Conservation (phyloP, 2,113 vertebrate genomes). For the Balaeniceps rex region DNA sequence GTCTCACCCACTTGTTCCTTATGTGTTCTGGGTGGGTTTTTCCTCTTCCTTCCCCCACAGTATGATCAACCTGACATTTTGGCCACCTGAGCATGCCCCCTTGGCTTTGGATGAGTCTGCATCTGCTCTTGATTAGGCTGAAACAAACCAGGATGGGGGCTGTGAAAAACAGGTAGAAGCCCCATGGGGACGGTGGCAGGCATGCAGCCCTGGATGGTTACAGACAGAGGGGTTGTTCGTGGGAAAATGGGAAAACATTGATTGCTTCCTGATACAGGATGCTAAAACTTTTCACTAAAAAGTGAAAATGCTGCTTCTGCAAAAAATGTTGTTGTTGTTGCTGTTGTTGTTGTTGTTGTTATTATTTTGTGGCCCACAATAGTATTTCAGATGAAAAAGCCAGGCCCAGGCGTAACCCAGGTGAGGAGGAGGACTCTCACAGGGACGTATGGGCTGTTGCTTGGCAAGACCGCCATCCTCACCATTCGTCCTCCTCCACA, state of each 20-base stretch:
- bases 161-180: neutral
- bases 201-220: neutral
- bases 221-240: neutral
- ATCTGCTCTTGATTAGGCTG: neutral
- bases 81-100: neutral
- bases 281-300: neutral
- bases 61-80: neutral
- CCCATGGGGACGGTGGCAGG: accelerated
- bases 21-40: neutral
- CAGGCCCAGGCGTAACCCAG: neutral
- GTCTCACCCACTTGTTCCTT: neutral
- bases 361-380: neutral
- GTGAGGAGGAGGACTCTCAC: neutral
- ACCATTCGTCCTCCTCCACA: neutral
- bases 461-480: neutral
- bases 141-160: neutral
- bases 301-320: neutral
- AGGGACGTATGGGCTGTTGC: neutral
- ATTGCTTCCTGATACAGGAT: neutral
- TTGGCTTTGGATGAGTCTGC: neutral
- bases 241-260: neutral
- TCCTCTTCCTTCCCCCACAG: neutral
- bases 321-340: neutral
- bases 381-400: neutral
- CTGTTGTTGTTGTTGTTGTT: neutral